Evolutionary conservation across 2,113 vertebrate genomes (phyloP).

Genomic region (human): DNA sequence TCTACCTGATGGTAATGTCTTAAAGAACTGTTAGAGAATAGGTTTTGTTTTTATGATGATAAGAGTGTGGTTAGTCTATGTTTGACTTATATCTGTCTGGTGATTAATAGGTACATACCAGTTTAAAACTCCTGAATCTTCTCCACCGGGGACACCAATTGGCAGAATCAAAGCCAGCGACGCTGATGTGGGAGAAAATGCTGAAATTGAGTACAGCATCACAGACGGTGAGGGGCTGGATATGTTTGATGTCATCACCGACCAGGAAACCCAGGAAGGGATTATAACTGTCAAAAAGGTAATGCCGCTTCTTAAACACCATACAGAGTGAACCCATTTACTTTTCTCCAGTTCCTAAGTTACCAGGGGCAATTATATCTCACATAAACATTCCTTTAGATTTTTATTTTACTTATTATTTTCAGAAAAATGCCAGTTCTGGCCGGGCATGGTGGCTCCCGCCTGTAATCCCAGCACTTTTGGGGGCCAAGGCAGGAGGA

Average conservation of each 20-base stretch:
- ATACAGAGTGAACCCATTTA: background rate
- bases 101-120: slow-evolving; percentile 90
- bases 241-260: slow-evolving; percentile 91
- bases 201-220: slow-evolving; percentile 93
- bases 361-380: background rate
- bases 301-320: background rate
- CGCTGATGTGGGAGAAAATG: slow-evolving; percentile 92
- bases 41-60: background rate
- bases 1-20: background rate
- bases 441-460: too few species aligned
- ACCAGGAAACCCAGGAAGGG: slow-evolving; percentile 94
- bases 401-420: background rate
- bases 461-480: too few species aligned
- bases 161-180: slow-evolving; percentile 92
- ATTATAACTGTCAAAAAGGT: slow-evolving; percentile 94
- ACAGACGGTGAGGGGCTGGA: slow-evolving; percentile 92
- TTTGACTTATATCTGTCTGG: slow-evolving; percentile 33
- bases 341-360: background rate
- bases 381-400: background rate
- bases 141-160: slow-evolving; percentile 83
- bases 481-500: too few species aligned
- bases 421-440: background rate
- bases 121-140: slow-evolving; percentile 90
- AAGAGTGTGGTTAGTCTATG: background rate
- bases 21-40: background rate